phyloP scores from a whole-genome alignment of 2,113 vertebrate genomes.

The Candoia aspera region DNA sequence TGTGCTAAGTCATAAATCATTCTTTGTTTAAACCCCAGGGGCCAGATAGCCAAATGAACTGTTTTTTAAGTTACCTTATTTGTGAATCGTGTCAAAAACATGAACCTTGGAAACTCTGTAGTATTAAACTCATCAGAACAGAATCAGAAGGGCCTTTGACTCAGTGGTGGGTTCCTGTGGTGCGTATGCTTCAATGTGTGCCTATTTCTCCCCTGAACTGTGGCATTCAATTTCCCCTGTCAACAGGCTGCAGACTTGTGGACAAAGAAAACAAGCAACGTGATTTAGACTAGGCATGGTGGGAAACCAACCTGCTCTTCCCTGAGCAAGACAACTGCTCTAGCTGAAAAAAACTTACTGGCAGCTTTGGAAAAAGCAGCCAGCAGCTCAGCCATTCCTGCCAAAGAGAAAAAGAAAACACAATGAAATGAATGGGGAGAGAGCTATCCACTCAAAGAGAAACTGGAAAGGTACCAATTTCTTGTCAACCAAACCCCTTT shows the following conservation, averaged over 20 bases:
- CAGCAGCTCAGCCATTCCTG: constrained; percentile 26
- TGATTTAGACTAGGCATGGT: constrained; percentile 11
- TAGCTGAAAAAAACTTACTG: constrained; percentile 10
- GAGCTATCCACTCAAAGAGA: background rate
- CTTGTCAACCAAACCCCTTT: constrained; percentile 10
- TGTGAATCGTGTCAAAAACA: background rate
- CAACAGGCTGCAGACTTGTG: background rate
- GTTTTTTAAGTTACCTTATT: background rate
- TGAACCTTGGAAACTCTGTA: background rate
- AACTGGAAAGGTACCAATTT: background rate
- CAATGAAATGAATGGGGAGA: background rate
- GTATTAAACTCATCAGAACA: background rate
- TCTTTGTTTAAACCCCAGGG: background rate
- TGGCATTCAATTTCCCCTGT: constrained; percentile 27
- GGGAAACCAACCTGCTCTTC: background rate
- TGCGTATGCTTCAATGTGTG: too few species aligned
- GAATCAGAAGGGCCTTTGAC: background rate
- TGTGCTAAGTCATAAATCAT: background rate
- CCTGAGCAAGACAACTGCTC: background rate
- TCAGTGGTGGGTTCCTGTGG: too few species aligned
- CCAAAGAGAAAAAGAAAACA: background rate
- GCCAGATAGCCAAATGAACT: background rate
- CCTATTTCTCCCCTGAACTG: background rate
- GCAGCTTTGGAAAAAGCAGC: constrained; percentile 18
- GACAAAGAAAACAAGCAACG: constrained; percentile 6